A percentile compares a stretch with the other conserved stretches of the same genome.
phyloP scores from a whole-genome alignment of 2,797 vertebrate genomes.

The Syngnathus acus region DNA sequence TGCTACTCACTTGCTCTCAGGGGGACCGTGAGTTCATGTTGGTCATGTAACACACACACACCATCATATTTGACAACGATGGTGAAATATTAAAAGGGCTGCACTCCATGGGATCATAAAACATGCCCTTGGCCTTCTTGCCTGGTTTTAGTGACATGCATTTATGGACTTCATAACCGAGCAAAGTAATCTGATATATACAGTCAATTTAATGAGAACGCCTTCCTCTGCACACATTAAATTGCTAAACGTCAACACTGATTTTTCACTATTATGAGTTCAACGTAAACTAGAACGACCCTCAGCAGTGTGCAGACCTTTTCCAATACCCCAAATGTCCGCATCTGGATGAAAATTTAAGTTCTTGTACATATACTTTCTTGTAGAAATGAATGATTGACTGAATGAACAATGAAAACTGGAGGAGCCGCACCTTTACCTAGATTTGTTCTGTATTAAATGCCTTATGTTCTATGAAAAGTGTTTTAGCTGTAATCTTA shows the following conservation, averaged over 20 bases:
- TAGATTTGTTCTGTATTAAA: no score
- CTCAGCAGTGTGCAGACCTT: neutral
- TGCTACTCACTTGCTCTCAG: conserved; percentile 30
- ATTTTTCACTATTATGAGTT: neutral
- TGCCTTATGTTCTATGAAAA: no score
- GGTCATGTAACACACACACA: conserved; percentile 43
- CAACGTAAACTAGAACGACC: neutral
- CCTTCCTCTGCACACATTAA: neutral
- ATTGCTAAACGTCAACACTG: neutral
- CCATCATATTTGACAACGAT: conserved; percentile 45
- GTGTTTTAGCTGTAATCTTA: no score
- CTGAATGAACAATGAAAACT: no score
- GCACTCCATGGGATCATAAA: conserved; percentile 24
- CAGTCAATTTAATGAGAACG: conserved; percentile 4
- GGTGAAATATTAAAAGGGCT: conserved; percentile 44
- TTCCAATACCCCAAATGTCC: neutral
- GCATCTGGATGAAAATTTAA: neutral
- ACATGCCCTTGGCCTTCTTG: conserved; percentile 16
- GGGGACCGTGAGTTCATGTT: conserved; percentile 47
- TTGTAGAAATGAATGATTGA: no score
- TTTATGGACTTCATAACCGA: conserved; percentile 20
- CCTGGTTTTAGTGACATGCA: conserved; percentile 12
- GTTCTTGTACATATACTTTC: neutral
- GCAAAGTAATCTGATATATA: conserved; percentile 4
- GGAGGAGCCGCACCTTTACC: no score